Percentiles rank a stretch among this genome's conserved stretches.
Evolutionary conservation across 2,797 vertebrate genomes (phyloP).

Genomic region (Sphaeramia orbicularis): DNA sequence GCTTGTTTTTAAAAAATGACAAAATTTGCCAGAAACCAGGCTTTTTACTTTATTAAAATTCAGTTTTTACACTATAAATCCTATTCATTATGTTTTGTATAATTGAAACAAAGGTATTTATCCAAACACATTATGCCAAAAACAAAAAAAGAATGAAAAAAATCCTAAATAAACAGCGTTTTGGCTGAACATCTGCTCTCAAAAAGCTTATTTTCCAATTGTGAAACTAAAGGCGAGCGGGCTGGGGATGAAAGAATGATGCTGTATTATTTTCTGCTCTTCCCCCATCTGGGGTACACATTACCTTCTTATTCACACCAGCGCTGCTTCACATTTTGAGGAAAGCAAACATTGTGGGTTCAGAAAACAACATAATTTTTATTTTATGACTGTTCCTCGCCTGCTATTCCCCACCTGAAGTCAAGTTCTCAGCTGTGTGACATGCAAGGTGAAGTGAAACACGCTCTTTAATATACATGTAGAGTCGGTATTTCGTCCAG

Average conservation of each 20-base stretch:
- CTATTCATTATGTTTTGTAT: no score
- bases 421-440: conserved; percentile 35
- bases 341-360: conserved; percentile 60
- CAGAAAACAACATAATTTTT: conserved; percentile 66
- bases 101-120: neutral
- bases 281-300: conserved; percentile 38
- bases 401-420: conserved; percentile 47
- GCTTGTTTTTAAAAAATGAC: no score
- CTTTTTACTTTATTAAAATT: no score
- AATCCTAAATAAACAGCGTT: conserved; percentile 16
- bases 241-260: conserved; percentile 52
- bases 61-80: no score
- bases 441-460: neutral
- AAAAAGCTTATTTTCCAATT: conserved; percentile 34
- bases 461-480: neutral
- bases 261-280: conserved; percentile 36
- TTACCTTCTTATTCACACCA: conserved; percentile 51
- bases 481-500: neutral
- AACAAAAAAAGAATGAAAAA: neutral
- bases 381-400: conserved; percentile 55
- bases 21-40: no score
- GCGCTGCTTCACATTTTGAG: conserved; percentile 55
- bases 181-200: conserved; percentile 27
- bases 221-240: conserved; percentile 17
- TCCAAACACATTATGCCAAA: no score